Conservation (phyloP, 1,140 invertebrate species). For the Nilaparvata lugens region DNA sequence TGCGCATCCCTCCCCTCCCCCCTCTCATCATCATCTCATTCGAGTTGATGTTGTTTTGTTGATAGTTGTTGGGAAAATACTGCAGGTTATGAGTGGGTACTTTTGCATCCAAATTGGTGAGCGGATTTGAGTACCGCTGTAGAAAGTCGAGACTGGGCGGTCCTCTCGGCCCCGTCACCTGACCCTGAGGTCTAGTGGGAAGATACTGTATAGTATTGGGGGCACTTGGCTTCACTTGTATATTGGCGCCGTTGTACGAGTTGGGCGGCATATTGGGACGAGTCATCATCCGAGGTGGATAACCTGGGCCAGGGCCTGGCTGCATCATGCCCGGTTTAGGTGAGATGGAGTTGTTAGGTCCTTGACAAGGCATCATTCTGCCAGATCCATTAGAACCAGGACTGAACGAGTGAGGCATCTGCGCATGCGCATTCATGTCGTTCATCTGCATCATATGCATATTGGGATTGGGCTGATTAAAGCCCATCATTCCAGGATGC, state of each 20-base stretch:
- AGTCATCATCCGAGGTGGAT: slow-evolving; percentile 6
- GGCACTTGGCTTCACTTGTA: slow-evolving; percentile 90
- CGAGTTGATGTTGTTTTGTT: slow-evolving; percentile 18
- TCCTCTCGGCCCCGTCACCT: slow-evolving; percentile 53
- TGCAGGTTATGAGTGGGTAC: slow-evolving; percentile 60
- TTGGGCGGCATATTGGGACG: slow-evolving; percentile 43
- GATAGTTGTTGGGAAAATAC: slow-evolving; percentile 52
- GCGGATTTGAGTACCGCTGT: slow-evolving; percentile 74
- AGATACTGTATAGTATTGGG: slow-evolving; percentile 98
- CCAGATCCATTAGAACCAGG: slow-evolving; percentile 36
- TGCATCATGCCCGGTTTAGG: slow-evolving; percentile 40
- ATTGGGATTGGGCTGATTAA: slow-evolving; percentile 36
- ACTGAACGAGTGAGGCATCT: slow-evolving; percentile 28
- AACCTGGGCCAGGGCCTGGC: slow-evolving; percentile 22
- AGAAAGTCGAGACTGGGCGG: slow-evolving; percentile 88
- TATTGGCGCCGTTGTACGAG: slow-evolving; percentile 64
- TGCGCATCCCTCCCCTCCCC: slow-evolving; percentile 17
- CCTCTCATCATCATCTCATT: slow-evolving; percentile 19
- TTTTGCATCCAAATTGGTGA: slow-evolving; percentile 61
- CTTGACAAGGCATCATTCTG: slow-evolving; percentile 16
- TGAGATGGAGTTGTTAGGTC: slow-evolving; percentile 32
- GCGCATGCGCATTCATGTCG: slow-evolving; percentile 31
- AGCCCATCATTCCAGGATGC: slow-evolving; percentile 42
- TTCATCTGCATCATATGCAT: slow-evolving; percentile 46
- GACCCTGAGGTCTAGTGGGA: slow-evolving; percentile 73